Conservation (phyloP, 2,797 vertebrate genomes). For the Enteromius thamalakanensis region DNA sequence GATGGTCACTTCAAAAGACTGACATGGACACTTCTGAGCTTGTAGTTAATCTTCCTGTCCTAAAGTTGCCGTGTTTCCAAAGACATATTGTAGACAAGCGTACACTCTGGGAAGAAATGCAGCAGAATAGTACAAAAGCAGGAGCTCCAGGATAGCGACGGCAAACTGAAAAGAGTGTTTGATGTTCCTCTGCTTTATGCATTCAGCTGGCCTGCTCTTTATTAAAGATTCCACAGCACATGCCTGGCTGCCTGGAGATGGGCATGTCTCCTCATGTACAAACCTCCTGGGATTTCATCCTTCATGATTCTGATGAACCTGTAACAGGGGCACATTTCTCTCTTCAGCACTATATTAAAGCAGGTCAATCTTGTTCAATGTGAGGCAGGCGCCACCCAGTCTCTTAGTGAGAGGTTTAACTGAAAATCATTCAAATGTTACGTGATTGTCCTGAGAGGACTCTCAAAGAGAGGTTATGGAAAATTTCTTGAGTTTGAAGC, state of each 20-base stretch:
- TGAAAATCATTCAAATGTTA: conserved; percentile 28
- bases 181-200: conserved; percentile 68
- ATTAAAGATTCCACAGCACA: conserved; percentile 75
- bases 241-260: conserved; percentile 66
- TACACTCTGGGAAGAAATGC: conserved; percentile 26
- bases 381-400: conserved; percentile 26
- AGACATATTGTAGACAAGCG: conserved; percentile 3
- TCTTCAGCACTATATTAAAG: conserved; percentile 34
- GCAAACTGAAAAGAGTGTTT: conserved; percentile 53
- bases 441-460: conserved; percentile 10
- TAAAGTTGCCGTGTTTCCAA: not conserved
- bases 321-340: conserved; percentile 57
- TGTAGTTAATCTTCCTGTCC: not conserved
- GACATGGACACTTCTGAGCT: not conserved
- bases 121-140: not conserved
- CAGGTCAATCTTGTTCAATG: not conserved
- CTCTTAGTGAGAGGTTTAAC: not conserved
- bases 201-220: conserved; percentile 64
- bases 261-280: conserved; percentile 63
- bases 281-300: conserved; percentile 70
- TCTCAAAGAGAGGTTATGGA: conserved; percentile 28
- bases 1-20: not conserved
- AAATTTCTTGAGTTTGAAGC: conserved; percentile 16
- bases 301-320: conserved; percentile 70
- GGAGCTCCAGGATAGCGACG: not conserved